Base-by-base conservation (phyloP, 2,113 vertebrate genomes). In the Hylia prasina region DNA sequence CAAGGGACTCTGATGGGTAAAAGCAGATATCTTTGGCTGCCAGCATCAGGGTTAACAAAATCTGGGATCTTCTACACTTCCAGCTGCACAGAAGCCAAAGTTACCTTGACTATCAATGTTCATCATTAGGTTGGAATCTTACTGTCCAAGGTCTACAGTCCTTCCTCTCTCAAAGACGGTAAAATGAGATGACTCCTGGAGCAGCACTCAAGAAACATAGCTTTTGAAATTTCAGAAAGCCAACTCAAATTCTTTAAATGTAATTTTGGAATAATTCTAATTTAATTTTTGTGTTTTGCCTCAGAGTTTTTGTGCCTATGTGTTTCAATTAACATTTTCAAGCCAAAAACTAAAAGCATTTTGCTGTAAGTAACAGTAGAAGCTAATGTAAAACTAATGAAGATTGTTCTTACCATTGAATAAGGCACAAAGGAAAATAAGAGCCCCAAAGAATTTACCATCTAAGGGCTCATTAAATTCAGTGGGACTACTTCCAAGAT, bases 321-420 rank as follows among this genome's bases (percentile, higher is more conserved):
- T 77, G 47, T 91, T 75, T 77, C 60, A 82, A 84, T 91, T 83
- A 71, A 30, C 27, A 75, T 83, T 94, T 92, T 87, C 39, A 94
- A 94, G 93, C 69, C 91, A 95, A 96, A 95, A 95, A 57, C 64
- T 95, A 76, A 94, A 94, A 95, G 86, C 83, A 81, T 87, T 95
- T 94, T 94, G 77, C 91, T 94, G 56, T 89, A 94, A 95, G 88
- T 93, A 95, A 96, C 83, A 89, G 65, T 53, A 95, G 89, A 89
- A 84, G 72, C 73, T 91, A 92, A 94, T 70, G 86, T 68, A 81
- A 87, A 89, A 95, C 83, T 92, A 95, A 95, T 87, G 68, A 65
- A 86, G 82, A 81, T 39, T 83, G 60, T 78, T 53, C 82, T 95
- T 90, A 92, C 51, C 65, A 56, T 56, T 71, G 87, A 94, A 91